Evolutionary conservation across 2,113 vertebrate species (phyloP).

Genomic region (Ameiurus melas): DNA sequence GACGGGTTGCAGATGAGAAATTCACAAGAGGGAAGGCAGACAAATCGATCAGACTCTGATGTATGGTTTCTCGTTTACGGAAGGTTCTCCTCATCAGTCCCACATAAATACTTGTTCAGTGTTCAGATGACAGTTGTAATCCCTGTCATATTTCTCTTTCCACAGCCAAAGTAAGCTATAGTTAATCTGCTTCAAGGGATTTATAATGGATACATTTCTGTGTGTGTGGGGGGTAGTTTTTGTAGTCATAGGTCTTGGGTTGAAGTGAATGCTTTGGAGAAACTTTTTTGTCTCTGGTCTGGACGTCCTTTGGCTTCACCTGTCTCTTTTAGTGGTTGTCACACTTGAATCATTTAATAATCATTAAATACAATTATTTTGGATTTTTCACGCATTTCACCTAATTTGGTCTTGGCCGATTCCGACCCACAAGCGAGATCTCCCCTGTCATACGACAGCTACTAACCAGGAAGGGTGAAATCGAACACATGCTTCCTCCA

Average conservation of each 20-base stretch:
- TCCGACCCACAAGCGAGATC: background rate
- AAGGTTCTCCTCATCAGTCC: background rate
- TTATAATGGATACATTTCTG: background rate
- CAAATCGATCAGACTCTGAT: background rate
- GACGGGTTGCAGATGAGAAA: background rate
- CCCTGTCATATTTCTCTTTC: background rate
- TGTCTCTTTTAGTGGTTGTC: background rate
- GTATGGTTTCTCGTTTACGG: background rate
- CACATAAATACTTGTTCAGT: background rate
- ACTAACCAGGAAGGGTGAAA: background rate
- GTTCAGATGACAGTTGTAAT: background rate
- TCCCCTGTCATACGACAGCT: background rate
- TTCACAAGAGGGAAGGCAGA: slow-evolving; percentile 3
- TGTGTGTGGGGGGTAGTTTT: background rate
- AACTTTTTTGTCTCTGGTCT: background rate
- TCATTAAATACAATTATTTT: too few relatives aligned
- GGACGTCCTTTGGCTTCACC: background rate
- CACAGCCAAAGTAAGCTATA: background rate
- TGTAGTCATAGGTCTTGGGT: background rate
- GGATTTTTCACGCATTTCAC: background rate
- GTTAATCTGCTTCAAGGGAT: slow-evolving; percentile 3
- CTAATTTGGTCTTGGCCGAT: background rate
- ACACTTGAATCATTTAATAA: background rate
- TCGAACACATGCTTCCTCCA: background rate
- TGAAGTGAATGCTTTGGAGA: background rate